Percentiles rank a stretch among this genome's conserved stretches.
Evolutionary conservation across 2,797 vertebrate genomes (phyloP).

Genomic region (Squalus acanthias): DNA sequence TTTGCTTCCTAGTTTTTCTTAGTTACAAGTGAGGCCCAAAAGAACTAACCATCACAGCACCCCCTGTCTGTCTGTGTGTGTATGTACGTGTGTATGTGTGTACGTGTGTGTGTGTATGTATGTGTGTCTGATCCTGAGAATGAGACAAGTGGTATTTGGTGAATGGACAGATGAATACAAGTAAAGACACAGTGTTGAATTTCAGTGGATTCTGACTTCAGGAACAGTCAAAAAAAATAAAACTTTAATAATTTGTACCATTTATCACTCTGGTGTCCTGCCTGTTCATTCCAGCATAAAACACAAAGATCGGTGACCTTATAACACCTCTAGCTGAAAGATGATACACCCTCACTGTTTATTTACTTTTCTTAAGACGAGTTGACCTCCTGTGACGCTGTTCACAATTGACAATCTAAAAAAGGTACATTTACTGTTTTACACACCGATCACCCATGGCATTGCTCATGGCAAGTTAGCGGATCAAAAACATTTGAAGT

Average conservation of each 20-base stretch:
- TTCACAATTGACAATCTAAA: neutral
- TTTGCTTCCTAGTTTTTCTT: too few species aligned
- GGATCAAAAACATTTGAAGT: neutral
- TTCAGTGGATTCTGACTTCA: conserved; percentile 3
- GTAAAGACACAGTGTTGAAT: neutral
- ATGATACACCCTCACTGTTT: neutral
- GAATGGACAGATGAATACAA: neutral
- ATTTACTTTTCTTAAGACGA: neutral
- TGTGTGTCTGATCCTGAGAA: neutral
- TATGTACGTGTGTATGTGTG: neutral
- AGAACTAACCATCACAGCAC: neutral
- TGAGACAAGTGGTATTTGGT: neutral
- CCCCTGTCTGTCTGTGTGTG: neutral
- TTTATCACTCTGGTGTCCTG: neutral
- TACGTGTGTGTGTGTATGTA: neutral
- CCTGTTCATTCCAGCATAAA: neutral
- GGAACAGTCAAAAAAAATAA: conserved; percentile 9
- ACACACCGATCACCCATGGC: too few species aligned
- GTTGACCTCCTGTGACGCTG: neutral
- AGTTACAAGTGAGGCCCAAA: neutral
- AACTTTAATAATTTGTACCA: conserved; percentile 20
- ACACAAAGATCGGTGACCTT: neutral
- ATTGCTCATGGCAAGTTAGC: neutral
- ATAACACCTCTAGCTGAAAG: neutral
- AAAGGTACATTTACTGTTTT: neutral